phyloP scores from a whole-genome alignment of 2,888 invertebrate species.

The Polylopha cassiicola region DNA sequence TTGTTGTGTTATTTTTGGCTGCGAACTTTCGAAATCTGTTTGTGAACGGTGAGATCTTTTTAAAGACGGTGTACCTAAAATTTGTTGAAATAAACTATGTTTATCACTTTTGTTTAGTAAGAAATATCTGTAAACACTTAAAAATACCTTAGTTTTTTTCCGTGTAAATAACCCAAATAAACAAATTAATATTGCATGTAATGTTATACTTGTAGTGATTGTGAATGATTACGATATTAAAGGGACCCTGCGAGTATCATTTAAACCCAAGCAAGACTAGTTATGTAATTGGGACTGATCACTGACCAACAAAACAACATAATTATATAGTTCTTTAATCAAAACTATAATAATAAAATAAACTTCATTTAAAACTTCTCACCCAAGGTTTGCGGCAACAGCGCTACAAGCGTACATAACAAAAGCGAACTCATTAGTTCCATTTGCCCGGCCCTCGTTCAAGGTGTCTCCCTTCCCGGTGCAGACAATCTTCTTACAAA shows the following conservation, averaged over 20 bases:
- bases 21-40: slow-evolving; percentile 5
- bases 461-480: slow-evolving; percentile 53
- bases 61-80: slow-evolving; percentile 6
- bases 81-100: too few relatives aligned
- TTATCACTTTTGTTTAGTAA: too few relatives aligned
- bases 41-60: slow-evolving; percentile 5
- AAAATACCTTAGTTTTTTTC: too few relatives aligned
- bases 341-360: slow-evolving; percentile 9
- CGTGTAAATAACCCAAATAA: too few relatives aligned
- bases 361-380: slow-evolving; percentile 33
- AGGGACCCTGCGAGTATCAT: too few relatives aligned
- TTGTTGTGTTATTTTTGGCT: slow-evolving; percentile 24
- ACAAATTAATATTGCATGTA: too few relatives aligned
- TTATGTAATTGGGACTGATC: too few relatives aligned
- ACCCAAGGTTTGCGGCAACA: slow-evolving; percentile 52
- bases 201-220: too few relatives aligned
- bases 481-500: slow-evolving; percentile 63
- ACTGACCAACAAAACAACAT: neutral
- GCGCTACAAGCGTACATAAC: slow-evolving; percentile 50
- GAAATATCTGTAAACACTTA: too few relatives aligned
- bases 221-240: too few relatives aligned
- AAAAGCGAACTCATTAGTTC: slow-evolving; percentile 68
- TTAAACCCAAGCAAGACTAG: too few relatives aligned
- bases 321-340: too few relatives aligned
- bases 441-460: slow-evolving; percentile 52